Conservation (phyloP, 2,113 vertebrate genomes). For the Rhegmatorhina hoffmannsi region DNA sequence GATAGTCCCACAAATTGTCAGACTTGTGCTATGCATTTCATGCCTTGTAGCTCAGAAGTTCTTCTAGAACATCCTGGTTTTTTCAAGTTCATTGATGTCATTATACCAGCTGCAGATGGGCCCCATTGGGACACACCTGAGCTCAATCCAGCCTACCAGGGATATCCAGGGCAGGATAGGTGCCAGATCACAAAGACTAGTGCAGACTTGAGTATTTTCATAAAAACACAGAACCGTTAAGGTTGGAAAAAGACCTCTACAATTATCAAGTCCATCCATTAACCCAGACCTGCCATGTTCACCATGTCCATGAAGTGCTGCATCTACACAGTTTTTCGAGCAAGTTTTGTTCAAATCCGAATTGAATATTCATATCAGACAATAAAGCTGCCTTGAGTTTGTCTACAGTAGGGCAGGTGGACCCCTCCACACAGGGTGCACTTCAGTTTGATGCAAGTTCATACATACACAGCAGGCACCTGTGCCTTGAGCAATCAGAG, state of each 20-base stretch:
- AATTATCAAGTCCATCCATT: background rate
- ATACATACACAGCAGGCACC: background rate
- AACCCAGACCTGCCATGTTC: background rate
- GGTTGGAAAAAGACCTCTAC: background rate
- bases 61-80: background rate
- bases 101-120: background rate
- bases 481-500: background rate
- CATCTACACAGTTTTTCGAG: background rate
- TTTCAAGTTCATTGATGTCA: background rate
- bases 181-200: background rate
- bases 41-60: background rate
- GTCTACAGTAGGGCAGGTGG: background rate
- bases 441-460: background rate
- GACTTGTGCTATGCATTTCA: background rate
- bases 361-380: background rate
- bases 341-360: background rate
- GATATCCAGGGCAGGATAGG: background rate
- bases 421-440: background rate
- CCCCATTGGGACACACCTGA: background rate
- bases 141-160: background rate
- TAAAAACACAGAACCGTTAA: background rate
- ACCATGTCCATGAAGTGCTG: too few species aligned
- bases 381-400: background rate
- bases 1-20: background rate
- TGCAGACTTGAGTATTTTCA: background rate